A percentile compares a stretch with the other conserved stretches of the same genome.
These are phyloP conservation scores for Altica lythri DNA, from an alignment of 2,888 invertebrate genomes.

Conservation along the genomic window DNA sequence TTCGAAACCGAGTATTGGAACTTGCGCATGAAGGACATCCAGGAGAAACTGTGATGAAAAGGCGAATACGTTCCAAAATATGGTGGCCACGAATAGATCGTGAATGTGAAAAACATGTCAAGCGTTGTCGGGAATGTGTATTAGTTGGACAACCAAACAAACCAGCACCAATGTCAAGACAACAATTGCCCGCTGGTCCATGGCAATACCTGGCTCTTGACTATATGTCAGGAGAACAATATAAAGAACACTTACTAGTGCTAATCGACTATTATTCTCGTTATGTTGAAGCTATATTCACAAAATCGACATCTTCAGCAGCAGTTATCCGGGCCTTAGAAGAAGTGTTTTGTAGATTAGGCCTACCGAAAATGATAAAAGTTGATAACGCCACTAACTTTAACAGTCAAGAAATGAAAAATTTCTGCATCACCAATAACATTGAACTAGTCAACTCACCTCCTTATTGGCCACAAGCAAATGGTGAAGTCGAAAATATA, in stretches of 20 bases:
- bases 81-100: slow-evolving; percentile 37
- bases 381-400: too few relatives aligned
- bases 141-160: slow-evolving; percentile 26
- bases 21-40: slow-evolving; percentile 42
- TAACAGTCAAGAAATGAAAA: too few relatives aligned
- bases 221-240: slow-evolving; percentile 27
- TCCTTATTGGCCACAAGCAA: neutral
- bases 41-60: slow-evolving; percentile 39
- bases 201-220: slow-evolving; percentile 37
- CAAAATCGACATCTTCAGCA: too few relatives aligned
- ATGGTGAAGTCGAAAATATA: too few relatives aligned
- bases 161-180: slow-evolving; percentile 33
- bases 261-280: neutral
- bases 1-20: slow-evolving; percentile 21
- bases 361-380: too few relatives aligned
- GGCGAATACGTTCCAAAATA: slow-evolving; percentile 35
- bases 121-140: slow-evolving; percentile 30
- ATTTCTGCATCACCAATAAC: too few relatives aligned
- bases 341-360: too few relatives aligned
- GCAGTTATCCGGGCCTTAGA: too few relatives aligned
- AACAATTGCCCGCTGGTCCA: slow-evolving; percentile 31
- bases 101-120: slow-evolving; percentile 29
- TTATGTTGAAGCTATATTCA: neutral
- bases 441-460: too few relatives aligned
- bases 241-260: slow-evolving; percentile 11